Percentiles rank a stretch among this genome's conserved stretches.
Evolutionary conservation across 2,888 invertebrate genomes (phyloP).

Genomic region (Meganola albula): DNA sequence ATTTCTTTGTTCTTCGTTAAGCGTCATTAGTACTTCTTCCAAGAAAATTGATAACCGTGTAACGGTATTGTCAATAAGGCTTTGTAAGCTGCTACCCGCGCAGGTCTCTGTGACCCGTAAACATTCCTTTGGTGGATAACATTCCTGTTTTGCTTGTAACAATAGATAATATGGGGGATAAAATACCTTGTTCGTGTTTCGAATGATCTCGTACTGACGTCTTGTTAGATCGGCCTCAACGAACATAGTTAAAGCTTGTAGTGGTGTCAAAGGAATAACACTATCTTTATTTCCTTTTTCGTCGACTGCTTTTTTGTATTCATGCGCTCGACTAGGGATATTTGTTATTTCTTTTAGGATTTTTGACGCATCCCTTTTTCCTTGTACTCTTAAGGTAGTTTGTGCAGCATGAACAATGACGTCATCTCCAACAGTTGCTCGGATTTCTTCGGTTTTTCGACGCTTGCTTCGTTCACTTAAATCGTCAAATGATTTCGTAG

Average conservation of each 20-base stretch:
- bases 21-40: conserved; percentile 3
- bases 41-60: conserved; percentile 4
- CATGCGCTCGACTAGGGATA: neutral
- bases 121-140: conserved; percentile 5
- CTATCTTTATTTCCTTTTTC: neutral
- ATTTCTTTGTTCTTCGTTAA: conserved; percentile 4
- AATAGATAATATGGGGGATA: conserved; percentile 13
- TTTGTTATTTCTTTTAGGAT: neutral
- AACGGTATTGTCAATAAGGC: conserved; percentile 3
- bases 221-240: neutral
- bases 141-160: conserved; percentile 5
- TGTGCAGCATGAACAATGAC: neutral
- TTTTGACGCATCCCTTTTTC: neutral
- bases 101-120: conserved; percentile 6
- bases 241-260: neutral
- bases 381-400: neutral
- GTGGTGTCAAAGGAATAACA: neutral
- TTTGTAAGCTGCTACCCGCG: conserved; percentile 4
- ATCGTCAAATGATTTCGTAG: conserved; percentile 26
- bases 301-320: conserved; percentile 1
- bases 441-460: neutral
- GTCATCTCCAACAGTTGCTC: neutral
- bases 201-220: conserved; percentile 18
- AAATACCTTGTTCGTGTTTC: conserved; percentile 6
- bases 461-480: conserved; percentile 4